Percentiles rank a stretch among this genome's conserved stretches.
phyloP scores from a whole-genome alignment of 2,888 invertebrate genomes.

The Drosophila stalkeri region DNA sequence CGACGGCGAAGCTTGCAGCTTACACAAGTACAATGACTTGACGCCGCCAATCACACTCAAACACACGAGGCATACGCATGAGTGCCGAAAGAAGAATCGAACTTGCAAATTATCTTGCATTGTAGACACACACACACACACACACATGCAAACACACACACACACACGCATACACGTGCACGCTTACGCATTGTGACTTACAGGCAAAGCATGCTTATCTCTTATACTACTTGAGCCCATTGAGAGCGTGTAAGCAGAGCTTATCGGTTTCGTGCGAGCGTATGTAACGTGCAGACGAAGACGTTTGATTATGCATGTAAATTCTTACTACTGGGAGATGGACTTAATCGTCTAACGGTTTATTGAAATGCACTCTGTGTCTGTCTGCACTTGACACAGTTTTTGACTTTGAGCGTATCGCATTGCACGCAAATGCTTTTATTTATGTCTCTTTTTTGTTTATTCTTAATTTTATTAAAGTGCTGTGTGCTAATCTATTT shows the following conservation, averaged over 20 bases:
- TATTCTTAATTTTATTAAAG: conserved; percentile 24
- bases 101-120: conserved; percentile 25
- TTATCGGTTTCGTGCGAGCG: neutral
- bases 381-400: conserved; percentile 23
- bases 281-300: neutral
- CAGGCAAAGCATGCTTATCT: conserved; percentile 7
- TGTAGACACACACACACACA: conserved; percentile 3
- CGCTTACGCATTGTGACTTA: conserved; percentile 4
- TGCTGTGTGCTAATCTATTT: conserved; percentile 24
- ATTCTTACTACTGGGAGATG: too few relatives aligned
- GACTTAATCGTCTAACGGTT: conserved; percentile 2
- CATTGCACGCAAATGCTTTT: conserved; percentile 26
- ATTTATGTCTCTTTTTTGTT: conserved; percentile 19
- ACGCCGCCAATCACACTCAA: conserved; percentile 20
- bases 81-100: conserved; percentile 16
- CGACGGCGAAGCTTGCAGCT: conserved; percentile 45
- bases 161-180: neutral
- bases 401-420: neutral
- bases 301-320: neutral
- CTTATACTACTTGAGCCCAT: neutral
- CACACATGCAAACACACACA: neutral
- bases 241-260: neutral
- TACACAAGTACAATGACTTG: conserved; percentile 59
- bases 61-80: conserved; percentile 4
- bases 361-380: conserved; percentile 1